phyloP scores from a whole-genome alignment of 2,113 vertebrate species.

The Bubo scandiacus region DNA sequence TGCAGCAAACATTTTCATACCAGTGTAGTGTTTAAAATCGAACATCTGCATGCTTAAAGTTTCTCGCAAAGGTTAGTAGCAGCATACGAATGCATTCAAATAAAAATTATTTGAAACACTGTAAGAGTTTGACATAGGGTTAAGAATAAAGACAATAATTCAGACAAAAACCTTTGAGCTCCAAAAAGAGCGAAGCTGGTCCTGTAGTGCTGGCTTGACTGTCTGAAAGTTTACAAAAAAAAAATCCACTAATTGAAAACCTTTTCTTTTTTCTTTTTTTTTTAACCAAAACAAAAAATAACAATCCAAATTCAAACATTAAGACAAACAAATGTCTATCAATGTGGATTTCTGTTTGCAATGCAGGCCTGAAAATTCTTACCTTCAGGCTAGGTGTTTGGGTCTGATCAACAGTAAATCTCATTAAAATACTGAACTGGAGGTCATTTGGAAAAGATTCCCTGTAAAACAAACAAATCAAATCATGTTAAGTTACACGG shows the following conservation, averaged over 20 bases:
- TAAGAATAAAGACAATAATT: constrained; percentile 74
- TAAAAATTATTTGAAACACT: constrained; percentile 57
- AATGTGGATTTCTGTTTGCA: not conserved
- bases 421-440: constrained; percentile 97
- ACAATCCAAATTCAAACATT: constrained; percentile 27
- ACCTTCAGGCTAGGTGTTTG: constrained; percentile 98
- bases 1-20: constrained; percentile 29
- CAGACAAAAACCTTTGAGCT: constrained; percentile 83
- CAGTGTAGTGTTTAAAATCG: constrained; percentile 20
- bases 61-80: constrained; percentile 74
- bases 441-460: constrained; percentile 97
- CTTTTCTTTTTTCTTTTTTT: not conserved
- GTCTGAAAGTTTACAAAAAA: constrained; percentile 84
- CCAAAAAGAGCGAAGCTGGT: constrained; percentile 83
- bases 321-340: not conserved
- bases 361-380: constrained; percentile 9
- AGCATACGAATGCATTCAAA: constrained; percentile 67
- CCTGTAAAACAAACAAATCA: constrained; percentile 68
- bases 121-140: constrained; percentile 62
- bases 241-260: constrained; percentile 76
- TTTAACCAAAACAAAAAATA: not conserved
- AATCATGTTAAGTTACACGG: accelerated
- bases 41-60: constrained; percentile 69
- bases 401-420: constrained; percentile 98
- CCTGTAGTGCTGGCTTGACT: constrained; percentile 80